These are phyloP conservation scores for Chiloscyllium punctatum DNA, from an alignment of 2,797 vertebrate genomes.

Conservation along the genomic window DNA sequence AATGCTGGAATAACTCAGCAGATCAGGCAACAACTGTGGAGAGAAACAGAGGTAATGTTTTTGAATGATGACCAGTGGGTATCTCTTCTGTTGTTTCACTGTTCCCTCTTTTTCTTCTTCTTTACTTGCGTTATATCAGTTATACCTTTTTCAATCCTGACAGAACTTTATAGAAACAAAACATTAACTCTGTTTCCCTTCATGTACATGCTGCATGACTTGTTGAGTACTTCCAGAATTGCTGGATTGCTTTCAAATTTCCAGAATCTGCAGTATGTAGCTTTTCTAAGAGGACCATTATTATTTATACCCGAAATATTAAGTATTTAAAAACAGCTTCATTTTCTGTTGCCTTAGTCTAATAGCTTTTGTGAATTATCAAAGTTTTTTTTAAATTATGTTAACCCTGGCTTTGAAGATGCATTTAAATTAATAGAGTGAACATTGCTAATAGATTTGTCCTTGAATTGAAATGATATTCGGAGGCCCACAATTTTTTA, in stretches of 20 bases:
- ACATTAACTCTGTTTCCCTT: not conserved
- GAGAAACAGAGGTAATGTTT: not conserved
- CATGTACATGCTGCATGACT: not conserved
- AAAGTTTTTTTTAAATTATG: not conserved
- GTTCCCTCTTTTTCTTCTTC: not conserved
- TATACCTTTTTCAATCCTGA: not conserved
- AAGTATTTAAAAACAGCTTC: not conserved
- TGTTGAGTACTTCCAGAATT: not conserved
- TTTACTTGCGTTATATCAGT: not conserved
- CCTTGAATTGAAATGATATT: not conserved
- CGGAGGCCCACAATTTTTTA: not conserved
- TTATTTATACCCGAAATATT: not conserved
- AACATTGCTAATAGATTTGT: not conserved
- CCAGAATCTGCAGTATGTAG: not conserved
- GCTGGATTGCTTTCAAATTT: not conserved
- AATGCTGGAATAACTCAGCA: not conserved
- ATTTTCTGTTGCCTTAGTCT: not conserved
- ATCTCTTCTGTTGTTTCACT: not conserved
- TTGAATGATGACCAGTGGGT: not conserved
- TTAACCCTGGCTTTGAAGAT: not conserved
- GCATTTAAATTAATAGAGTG: not conserved
- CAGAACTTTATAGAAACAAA: not conserved
- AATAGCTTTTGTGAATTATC: not conserved
- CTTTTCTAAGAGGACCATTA: not conserved
- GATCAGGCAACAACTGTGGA: not conserved